These are phyloP conservation scores for Planococcus citri DNA, from an alignment of 1,140 invertebrate species.

Conservation along the genomic window DNA sequence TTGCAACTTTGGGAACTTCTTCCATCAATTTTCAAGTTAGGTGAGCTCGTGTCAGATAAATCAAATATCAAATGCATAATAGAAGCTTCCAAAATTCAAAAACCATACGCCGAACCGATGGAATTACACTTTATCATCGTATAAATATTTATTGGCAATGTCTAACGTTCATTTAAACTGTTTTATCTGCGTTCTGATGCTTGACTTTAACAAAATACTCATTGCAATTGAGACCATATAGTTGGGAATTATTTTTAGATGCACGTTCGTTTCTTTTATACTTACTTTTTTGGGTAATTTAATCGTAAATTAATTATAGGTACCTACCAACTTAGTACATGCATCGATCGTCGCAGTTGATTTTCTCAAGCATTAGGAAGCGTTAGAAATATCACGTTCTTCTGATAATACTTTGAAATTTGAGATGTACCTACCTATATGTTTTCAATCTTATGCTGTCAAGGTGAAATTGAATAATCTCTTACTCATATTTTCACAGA, in stretches of 20 bases:
- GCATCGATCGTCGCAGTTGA: background rate
- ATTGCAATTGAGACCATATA: background rate
- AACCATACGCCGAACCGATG: no score
- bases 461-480: slow-evolving; percentile 15
- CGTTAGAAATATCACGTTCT: background rate
- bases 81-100: no score
- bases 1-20: no score
- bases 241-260: background rate
- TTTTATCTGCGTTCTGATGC: background rate
- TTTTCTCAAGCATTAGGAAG: background rate
- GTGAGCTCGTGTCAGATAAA: no score
- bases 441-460: background rate
- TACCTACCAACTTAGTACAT: background rate
- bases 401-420: slow-evolving; percentile 8
- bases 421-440: slow-evolving; percentile 11
- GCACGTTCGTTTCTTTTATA: background rate
- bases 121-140: background rate
- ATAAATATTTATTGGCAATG: background rate
- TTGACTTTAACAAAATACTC: background rate
- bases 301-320: background rate
- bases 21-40: no score
- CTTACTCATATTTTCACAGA: slow-evolving; percentile 17
- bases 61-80: no score
- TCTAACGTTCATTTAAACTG: no score
- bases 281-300: background rate